Evolutionary conservation across 2,888 invertebrate genomes (phyloP), one percentile per base, ranked within the genome.

Genomic region (Troides aeacus): DNA sequence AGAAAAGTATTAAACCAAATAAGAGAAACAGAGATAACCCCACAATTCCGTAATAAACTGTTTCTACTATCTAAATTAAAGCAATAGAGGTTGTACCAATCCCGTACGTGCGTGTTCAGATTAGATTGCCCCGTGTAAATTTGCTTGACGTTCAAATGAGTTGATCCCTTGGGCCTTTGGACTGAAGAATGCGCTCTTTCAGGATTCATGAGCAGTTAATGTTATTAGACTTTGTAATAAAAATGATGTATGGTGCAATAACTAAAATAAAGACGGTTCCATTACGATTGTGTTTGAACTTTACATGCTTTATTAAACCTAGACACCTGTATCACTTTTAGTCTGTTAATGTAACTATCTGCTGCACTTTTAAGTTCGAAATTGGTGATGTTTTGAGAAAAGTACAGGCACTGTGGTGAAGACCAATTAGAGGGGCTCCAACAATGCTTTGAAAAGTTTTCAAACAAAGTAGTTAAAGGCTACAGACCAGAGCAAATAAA

Each of bases 61-160:
- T 65, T 65, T 58, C 23, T 36, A 66, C 66, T 70, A 70, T 59
- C 74, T 69, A 76, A 77, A 77, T 75, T 75, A 74, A 77, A 75
- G 73, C 75, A 73, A 75, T 77, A 75, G 67, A 71, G 74, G 71
- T 62, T 71, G 74, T 73, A 72, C 74, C 72, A 75, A 76, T 75
- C 75, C 72, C 69, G 71, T 75, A 74, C 72, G 77, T 76, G 76
- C 75, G 74, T 76, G 72, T 62, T 66, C 36, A 57, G 50, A 87
- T 87, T 85, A 88, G 84, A 88, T 88, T 88, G 87, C 83, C 80
- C 80, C 81, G 85, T 85, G 88, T 87, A 89, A 88, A 90, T 87
- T 88, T 86, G 80, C 84, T 82, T 83, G 79, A 81, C 83, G 87
- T 84, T 86, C 84, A 85, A 89, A 89, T 88, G 84, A 85, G 86